Conservation (phyloP, 2,113 vertebrate genomes). For the Triplophysa siluroides region DNA sequence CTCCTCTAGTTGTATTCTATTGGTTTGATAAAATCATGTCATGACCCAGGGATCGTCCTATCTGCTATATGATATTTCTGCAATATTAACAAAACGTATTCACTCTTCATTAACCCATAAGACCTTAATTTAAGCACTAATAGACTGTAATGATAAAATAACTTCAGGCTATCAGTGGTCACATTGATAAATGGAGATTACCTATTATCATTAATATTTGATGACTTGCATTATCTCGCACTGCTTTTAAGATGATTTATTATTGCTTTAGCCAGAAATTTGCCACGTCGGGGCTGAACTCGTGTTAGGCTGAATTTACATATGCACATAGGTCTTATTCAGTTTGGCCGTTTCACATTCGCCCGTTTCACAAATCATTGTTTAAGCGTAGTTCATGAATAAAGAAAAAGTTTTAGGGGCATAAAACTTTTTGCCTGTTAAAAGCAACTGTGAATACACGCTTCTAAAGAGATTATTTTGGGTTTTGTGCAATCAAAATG, state of each 20-base stretch:
- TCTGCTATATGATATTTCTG: slow-evolving; percentile 68
- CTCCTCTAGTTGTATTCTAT: background rate
- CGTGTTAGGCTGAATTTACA: background rate
- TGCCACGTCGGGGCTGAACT: background rate
- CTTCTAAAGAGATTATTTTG: slow-evolving; percentile 31
- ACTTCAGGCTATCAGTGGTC: slow-evolving; percentile 70
- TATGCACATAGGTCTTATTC: background rate
- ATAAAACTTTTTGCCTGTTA: slow-evolving; percentile 21
- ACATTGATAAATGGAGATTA: slow-evolving; percentile 74
- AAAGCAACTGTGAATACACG: background rate
- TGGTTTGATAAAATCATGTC: background rate
- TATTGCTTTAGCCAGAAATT: slow-evolving; percentile 5
- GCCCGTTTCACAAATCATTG: background rate
- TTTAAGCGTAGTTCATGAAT: slow-evolving; percentile 8
- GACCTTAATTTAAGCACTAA: slow-evolving; percentile 74
- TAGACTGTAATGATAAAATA: slow-evolving; percentile 75
- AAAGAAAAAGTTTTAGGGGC: slow-evolving; percentile 10
- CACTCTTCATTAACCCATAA: slow-evolving; percentile 75
- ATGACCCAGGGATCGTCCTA: slow-evolving; percentile 64
- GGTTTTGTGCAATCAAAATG: slow-evolving; percentile 37
- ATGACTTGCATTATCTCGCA: slow-evolving; percentile 62
- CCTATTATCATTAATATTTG: slow-evolving; percentile 68
- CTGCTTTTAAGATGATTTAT: slow-evolving; percentile 31
- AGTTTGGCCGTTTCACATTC: background rate
- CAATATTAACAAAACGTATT: slow-evolving; percentile 75